phyloP scores from a whole-genome alignment of 2,113 vertebrate species.

The Dunckerocampus dactyliophorus region DNA sequence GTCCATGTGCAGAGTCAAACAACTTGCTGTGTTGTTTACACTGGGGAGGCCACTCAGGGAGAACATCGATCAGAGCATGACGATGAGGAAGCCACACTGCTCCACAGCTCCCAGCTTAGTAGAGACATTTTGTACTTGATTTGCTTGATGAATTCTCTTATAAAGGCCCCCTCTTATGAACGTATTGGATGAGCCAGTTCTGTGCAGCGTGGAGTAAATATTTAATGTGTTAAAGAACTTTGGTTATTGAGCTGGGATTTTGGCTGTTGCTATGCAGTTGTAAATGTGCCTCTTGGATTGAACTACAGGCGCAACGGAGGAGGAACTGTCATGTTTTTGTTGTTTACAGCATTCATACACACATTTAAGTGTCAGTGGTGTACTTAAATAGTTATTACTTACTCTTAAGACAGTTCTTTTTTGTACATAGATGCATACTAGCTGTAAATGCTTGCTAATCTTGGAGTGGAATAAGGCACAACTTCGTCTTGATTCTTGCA shows the following conservation, averaged over 20 bases:
- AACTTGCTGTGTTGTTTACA: constrained; percentile 61
- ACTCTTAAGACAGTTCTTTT: constrained; percentile 6
- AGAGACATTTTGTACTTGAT: constrained; percentile 52
- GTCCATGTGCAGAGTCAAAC: constrained; percentile 51
- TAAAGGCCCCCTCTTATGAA: constrained; percentile 35
- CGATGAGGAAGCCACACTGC: constrained; percentile 38
- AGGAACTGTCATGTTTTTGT: constrained; percentile 16
- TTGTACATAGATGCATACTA: neutral
- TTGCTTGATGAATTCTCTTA: constrained; percentile 59
- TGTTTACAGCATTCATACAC: constrained; percentile 4
- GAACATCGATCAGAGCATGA: constrained; percentile 54
- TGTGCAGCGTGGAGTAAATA: constrained; percentile 58
- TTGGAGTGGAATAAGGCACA: neutral
- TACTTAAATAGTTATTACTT: constrained; percentile 4
- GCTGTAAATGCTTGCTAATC: too few relatives aligned
- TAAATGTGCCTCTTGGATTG: constrained; percentile 45
- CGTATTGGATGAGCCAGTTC: constrained; percentile 52
- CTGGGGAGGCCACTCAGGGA: constrained; percentile 42
- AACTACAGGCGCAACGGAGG: constrained; percentile 29
- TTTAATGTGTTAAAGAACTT: constrained; percentile 66
- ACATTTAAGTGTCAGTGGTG: constrained; percentile 8
- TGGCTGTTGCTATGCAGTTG: constrained; percentile 46
- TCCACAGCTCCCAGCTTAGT: constrained; percentile 39
- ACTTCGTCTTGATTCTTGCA: neutral
- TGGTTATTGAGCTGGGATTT: constrained; percentile 68